Evolutionary conservation across 2,113 vertebrate genomes (phyloP), one percentile per base, ranked within the genome.

Genomic region (Rhinichthys klamathensis): DNA sequence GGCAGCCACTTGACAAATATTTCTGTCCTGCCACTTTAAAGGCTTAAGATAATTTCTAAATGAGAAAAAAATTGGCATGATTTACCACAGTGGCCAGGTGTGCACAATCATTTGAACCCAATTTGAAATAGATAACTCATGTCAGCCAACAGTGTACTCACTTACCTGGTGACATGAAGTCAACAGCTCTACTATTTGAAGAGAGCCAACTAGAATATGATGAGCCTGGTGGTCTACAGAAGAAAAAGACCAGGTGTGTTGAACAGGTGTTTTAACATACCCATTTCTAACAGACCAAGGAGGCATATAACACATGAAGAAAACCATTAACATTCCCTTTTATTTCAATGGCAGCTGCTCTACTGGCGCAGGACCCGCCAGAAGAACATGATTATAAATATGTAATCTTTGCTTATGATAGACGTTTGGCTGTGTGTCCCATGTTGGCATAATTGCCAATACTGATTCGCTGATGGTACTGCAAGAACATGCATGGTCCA

Each of bases 131-230:
- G 32, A 25, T 79, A 25, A 79, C 21, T 60, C 23, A 8, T 41
- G 56, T 79, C 32, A 35, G 56, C 54, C 76, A 60, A 60, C 76
- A 60, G 35, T 41, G 76, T 61, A 61, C 76, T 79, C 56, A 35
- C 23, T 61, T 79, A 79, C 76, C 54, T 61, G 32, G 6, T 44
- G 76, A 61, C 12, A 41, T 77, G 30, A 79, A 79, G 76, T 79
- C 56, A 79, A 61, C 56, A 56, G 76, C 35, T 79, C 56, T 25
- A n/a, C 76, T 61, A 41, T 79, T 61, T 61, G n/a, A 58, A 79
- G 56, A 35, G 76, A n/a, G 35, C 32, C 35, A 77, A 38, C 75
- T 38, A 38, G 41, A 58, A 58, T 18, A 35, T 13, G 5, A 58
- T 23, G 23, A 79, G 76, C 54, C 54, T 60, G 76, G 32, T 41